Base-by-base conservation (phyloP, 2,113 vertebrate species). In the Pygathrix nemaeus region DNA sequence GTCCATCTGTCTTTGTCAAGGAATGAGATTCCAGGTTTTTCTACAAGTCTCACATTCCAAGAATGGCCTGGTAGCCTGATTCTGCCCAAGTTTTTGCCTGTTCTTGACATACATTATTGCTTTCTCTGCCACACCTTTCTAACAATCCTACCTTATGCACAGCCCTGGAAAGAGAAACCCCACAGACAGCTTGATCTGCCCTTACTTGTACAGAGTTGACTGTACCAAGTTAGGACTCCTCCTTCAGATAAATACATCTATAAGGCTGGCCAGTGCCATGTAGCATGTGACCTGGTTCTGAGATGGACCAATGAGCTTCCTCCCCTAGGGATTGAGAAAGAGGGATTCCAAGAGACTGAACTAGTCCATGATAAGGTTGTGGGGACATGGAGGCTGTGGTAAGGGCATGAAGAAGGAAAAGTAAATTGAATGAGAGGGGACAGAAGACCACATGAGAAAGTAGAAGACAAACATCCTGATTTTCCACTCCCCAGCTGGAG, bases 191-290 rank as follows among this genome's bases (percentile, higher is more conserved):
- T 55, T 72, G 55, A 88, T 88, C 45, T 61, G 52, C n/a, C 45
- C 59, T 88, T 30, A 79, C 91, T 91, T 97, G 86, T 72, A 64
- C 12, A 40, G 35, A 84, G 40, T 55, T 70, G 89, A 93, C n/a
- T 43, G 10, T 55, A 93, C 27, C 82, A 50, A 73, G 32, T 25
- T 32, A 87, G n/a, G 75, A 59, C 32, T 95, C 30, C 11, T 20
- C 25, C 72, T 73, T 92, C 8, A 64, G 89, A 52, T 50, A 90
- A 90, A 61, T 3, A 6, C 16, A 59, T 52, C 57, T 59, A 16
- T 27, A 79, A 85, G 52, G 30, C 66, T 82, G 30, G 40, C 64
- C 68, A 45, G 43, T 76, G 30, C 64, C 38, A 61, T 85, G 35
- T 40, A 59, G 68, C 38, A 72, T 45, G 48, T 66, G 70, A 57